A percentile compares a stretch with the other conserved stretches of the same genome.
phyloP scores from a whole-genome alignment of 2,113 vertebrate genomes.

The Antennarius striatus region DNA sequence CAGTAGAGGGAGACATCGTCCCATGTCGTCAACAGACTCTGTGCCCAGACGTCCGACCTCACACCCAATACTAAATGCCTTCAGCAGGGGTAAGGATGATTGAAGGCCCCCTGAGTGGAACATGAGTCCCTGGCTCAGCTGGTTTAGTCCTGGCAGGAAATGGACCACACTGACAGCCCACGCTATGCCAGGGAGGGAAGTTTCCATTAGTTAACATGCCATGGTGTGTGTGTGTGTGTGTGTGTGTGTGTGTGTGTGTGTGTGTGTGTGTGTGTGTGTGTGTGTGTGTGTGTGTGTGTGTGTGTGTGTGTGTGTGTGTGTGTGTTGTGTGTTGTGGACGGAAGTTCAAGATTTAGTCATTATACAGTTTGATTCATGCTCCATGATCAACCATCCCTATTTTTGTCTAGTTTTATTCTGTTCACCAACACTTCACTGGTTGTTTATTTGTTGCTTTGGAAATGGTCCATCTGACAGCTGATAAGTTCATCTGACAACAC shows the following conservation, averaged over 20 bases:
- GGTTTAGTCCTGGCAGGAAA: constrained; percentile 62
- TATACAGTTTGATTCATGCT: not conserved
- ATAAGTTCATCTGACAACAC: constrained; percentile 1
- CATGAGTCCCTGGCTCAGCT: constrained; percentile 63
- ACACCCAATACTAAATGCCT: constrained; percentile 27
- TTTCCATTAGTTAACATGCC: constrained; percentile 66
- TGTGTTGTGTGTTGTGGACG: not conserved
- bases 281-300: constrained; percentile 3
- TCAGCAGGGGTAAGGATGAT: constrained; percentile 38
- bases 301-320: no score
- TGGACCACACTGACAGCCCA: constrained; percentile 55
- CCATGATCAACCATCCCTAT: no score
- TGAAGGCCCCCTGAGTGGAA: constrained; percentile 64
- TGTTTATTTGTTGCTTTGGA: constrained; percentile 47
- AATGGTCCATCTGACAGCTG: constrained; percentile 28
- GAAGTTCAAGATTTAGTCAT: constrained; percentile 33
- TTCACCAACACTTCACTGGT: constrained; percentile 20
- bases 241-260: constrained; percentile 28
- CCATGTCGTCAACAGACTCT: constrained; percentile 27
- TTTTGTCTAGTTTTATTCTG: not conserved
- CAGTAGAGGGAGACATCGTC: constrained; percentile 75
- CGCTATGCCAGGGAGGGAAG: constrained; percentile 53
- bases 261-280: constrained; percentile 4
- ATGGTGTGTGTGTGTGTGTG: constrained; percentile 18
- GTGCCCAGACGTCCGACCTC: constrained; percentile 33